Evolutionary conservation across 64 coral and sea anemone genomes (phyloP).

Genomic region (Anthopleura sola): DNA sequence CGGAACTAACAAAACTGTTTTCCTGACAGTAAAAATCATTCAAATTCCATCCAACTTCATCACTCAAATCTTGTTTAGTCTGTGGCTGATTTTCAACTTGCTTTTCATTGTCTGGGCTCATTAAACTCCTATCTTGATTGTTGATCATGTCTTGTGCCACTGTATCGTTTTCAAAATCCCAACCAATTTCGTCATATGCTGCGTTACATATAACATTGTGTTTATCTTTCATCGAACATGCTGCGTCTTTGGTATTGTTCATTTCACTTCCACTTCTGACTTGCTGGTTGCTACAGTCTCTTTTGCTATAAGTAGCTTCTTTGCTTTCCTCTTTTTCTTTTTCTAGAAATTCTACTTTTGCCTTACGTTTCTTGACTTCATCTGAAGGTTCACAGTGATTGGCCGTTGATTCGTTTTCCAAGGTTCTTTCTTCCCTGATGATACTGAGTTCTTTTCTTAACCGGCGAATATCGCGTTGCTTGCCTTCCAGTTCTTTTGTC

Average conservation of each 20-base stretch:
- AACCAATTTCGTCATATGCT: slow-evolving; percentile 14
- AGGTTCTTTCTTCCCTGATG: slow-evolving; percentile 42
- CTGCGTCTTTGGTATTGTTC: background rate
- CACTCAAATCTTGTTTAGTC: slow-evolving; percentile 12
- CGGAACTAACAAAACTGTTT: background rate
- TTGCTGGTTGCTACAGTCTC: background rate
- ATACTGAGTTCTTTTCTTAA: slow-evolving; percentile 56
- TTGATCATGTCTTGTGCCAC: background rate
- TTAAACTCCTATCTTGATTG: background rate
- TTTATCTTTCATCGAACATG: background rate
- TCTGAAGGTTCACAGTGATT: background rate
- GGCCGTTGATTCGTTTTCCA: background rate
- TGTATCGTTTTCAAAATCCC: slow-evolving; percentile 24
- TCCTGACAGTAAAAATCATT: background rate
- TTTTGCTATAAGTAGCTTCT: background rate
- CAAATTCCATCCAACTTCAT: slow-evolving; percentile 32
- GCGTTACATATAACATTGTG: background rate
- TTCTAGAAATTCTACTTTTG: slow-evolving; percentile 22
- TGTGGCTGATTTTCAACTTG: background rate
- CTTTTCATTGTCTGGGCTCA: background rate
- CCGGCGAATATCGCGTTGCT: slow-evolving; percentile 33
- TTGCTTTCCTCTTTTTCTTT: slow-evolving; percentile 16
- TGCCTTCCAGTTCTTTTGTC: slow-evolving; percentile 42
- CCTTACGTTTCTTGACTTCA: slow-evolving; percentile 9
- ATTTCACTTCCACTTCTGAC: background rate